phyloP scores from a whole-genome alignment of 30 jellyfish, hydroid and myxozoan genomes.

The Morbakka virulenta region DNA sequence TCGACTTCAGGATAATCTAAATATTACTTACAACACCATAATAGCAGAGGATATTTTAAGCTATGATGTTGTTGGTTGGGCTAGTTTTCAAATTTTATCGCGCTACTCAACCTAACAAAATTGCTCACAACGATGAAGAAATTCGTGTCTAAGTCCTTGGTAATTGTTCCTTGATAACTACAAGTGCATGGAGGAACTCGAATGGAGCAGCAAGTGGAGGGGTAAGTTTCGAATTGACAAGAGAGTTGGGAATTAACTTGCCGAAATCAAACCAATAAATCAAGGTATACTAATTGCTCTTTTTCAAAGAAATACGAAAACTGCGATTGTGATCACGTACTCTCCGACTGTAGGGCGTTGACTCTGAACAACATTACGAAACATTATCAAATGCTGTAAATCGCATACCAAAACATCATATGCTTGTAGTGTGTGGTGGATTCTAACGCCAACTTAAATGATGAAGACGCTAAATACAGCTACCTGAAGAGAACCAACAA shows the following conservation, averaged over 20 bases:
- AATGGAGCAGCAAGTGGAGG: constrained; percentile 32
- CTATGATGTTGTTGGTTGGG: no score
- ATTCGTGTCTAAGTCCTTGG: no score
- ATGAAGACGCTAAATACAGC: constrained; percentile 14
- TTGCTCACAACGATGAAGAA: no score
- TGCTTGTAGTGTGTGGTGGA: constrained; percentile 32
- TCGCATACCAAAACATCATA: constrained; percentile 27
- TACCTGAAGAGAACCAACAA: constrained; percentile 24
- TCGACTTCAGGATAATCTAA: no score
- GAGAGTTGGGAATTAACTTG: not conserved
- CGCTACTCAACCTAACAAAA: no score
- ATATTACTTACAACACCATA: no score
- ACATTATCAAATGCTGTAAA: no score
- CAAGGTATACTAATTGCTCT: constrained; percentile 20
- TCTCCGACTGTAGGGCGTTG: constrained; percentile 37
- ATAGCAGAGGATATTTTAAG: no score
- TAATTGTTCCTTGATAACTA: not conserved
- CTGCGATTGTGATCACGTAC: constrained; percentile 13
- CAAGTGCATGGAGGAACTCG: constrained; percentile 18
- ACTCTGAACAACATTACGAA: constrained; percentile 38
- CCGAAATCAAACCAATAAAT: constrained; percentile 7
- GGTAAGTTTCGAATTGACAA: constrained; percentile 5
- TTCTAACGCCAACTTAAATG: constrained; percentile 41
- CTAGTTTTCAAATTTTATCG: no score
- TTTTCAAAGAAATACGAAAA: constrained; percentile 20